phyloP scores from a whole-genome alignment of 2,888 invertebrate species.

The Ryuthela nishihirai region DNA sequence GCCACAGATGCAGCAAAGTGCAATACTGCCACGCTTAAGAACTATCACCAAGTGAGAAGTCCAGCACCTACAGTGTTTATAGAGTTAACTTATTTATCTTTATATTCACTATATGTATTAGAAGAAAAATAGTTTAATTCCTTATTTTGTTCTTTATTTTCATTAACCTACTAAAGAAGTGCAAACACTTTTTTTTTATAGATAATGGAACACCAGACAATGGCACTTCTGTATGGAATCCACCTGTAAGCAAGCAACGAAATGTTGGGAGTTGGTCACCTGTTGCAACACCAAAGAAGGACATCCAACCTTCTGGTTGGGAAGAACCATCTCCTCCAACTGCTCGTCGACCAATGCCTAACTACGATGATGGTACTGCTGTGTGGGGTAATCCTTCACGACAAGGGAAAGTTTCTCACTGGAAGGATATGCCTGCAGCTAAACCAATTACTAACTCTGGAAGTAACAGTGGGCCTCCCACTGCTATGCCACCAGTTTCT shows the following conservation, averaged over 20 bases:
- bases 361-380: constrained; percentile 78
- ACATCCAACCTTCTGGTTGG: constrained; percentile 37
- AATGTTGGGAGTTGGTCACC: constrained; percentile 34
- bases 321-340: constrained; percentile 40
- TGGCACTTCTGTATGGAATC: constrained; percentile 5
- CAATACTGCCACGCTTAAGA: no score
- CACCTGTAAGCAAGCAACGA: constrained; percentile 4
- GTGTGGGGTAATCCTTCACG: constrained; percentile 66
- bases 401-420: constrained; percentile 58
- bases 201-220: constrained; percentile 6
- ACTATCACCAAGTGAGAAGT: no score
- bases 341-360: constrained; percentile 9
- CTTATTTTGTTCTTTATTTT: no score
- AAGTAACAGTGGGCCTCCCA: constrained; percentile 6
- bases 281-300: constrained; percentile 28
- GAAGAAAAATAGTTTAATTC: no score
- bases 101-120: no score
- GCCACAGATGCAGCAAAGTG: no score
- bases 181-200: neutral
- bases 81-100: no score
- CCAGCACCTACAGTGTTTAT: no score
- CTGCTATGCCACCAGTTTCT: constrained; percentile 48
- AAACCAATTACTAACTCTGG: constrained; percentile 25
- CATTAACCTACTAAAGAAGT: neutral
- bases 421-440: constrained; percentile 56